A percentile compares a stretch with the other conserved stretches of the same genome.
Evolutionary conservation across 1,140 invertebrate genomes (phyloP).

Genomic region (Drosophila nigrodunni): DNA sequence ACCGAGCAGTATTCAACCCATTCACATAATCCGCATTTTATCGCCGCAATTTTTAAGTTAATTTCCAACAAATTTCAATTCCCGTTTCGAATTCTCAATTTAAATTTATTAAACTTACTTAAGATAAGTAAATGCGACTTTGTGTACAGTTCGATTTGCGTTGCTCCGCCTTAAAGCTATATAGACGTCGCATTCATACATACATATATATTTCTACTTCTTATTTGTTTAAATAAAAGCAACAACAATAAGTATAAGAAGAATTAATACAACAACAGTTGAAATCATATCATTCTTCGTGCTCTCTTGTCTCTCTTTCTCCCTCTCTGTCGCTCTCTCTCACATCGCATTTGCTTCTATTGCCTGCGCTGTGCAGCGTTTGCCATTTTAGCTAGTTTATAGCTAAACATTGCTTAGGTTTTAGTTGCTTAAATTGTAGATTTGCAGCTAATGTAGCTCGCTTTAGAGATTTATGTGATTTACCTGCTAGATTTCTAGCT

Average conservation of each 20-base stretch:
- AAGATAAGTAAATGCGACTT: constrained; percentile 59
- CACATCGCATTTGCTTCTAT: constrained; percentile 38
- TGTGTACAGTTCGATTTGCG: constrained; percentile 17
- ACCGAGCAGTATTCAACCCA: constrained; percentile 4
- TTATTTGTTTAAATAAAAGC: constrained; percentile 48
- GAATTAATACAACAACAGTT: constrained; percentile 56
- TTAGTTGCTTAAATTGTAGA: too few species aligned
- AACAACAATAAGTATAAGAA: constrained; percentile 13
- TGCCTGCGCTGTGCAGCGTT: background rate
- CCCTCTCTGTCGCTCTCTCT: constrained; percentile 16
- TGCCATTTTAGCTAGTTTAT: too few species aligned
- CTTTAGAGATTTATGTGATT: too few species aligned
- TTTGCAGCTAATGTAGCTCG: too few species aligned
- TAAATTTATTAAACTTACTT: constrained; percentile 65
- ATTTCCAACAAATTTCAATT: background rate
- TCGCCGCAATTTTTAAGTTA: constrained; percentile 36
- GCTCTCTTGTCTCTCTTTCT: constrained; percentile 7
- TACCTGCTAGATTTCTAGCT: too few species aligned
- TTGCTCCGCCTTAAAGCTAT: constrained; percentile 62
- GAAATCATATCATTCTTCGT: constrained; percentile 25
- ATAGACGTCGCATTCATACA: constrained; percentile 37
- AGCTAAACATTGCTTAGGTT: too few species aligned
- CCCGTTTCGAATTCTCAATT: constrained; percentile 11
- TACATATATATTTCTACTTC: constrained; percentile 28
- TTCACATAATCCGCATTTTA: constrained; percentile 32